Conservation (phyloP, 2,113 vertebrate species). For the Poecile atricapillus region DNA sequence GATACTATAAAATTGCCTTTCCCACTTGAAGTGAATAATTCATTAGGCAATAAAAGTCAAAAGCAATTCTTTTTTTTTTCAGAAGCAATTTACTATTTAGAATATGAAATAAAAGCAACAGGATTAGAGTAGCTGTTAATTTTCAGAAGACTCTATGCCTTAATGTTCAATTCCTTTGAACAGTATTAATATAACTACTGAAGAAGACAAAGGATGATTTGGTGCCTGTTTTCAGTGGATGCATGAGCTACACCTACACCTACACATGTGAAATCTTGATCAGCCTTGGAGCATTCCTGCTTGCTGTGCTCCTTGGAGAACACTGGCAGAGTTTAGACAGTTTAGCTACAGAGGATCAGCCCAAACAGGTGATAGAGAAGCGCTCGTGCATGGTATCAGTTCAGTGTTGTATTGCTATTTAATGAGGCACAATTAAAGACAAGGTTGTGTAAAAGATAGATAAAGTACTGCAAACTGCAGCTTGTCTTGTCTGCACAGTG, state of each 20-base stretch:
- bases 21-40: background rate
- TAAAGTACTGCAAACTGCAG: background rate
- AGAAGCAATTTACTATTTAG: slow-evolving; percentile 2
- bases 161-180: background rate
- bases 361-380: background rate
- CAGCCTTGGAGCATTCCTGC: background rate
- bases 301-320: background rate
- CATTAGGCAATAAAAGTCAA: slow-evolving; percentile 12
- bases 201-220: background rate
- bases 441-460: background rate
- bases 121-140: background rate
- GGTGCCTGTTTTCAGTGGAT: background rate
- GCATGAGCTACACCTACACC: background rate
- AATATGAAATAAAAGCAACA: background rate
- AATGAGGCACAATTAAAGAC: background rate
- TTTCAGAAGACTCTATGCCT: background rate
- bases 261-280: background rate
- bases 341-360: background rate
- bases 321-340: background rate
- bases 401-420: background rate
- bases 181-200: background rate
- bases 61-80: background rate
- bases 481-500: background rate
- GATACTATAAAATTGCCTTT: background rate
- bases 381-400: background rate